Evolutionary conservation across 37 sponge, comb jelly and placozoan genomes (phyloP), one percentile per base, ranked within the genome.

Genomic region (Sycon ciliatum): DNA sequence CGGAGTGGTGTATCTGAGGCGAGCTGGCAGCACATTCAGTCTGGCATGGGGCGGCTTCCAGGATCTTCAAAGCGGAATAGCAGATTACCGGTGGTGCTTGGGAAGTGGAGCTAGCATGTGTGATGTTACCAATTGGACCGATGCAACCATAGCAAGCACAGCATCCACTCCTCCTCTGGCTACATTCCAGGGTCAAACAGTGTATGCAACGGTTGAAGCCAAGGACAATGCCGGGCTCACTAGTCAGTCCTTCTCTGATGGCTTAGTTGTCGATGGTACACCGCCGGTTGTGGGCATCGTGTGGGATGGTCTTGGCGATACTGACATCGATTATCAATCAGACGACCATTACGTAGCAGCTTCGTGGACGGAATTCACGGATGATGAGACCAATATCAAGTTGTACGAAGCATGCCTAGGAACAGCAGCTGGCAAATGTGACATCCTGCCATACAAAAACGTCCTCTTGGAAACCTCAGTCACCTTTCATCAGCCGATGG

Each of bases 31-130:
- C 38, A 29, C 34, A 0, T 60, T 89, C 35, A 85, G 90, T 79
- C 80, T 84, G 42, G 73, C 65, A 36, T 78, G 64, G 53, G 67
- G 54, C 0, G 80, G 85, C 11, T 76, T 89, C 60, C 54, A 53
- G 39, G 85, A 85, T 28, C 83, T 80, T 0, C 72, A 88, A 9
- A 68, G 84, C 0, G 84, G 84, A 26, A 77, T 88, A 30, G 26
- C 60, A n/a, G n/a, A n/a, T n/a, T n/a, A n/a, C n/a, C n/a, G n/a
- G n/a, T n/a, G n/a, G n/a, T n/a, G n/a, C n/a, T n/a, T n/a, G n/a
- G n/a, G n/a, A n/a, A 60, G 22, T 11, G 24, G 9, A 18, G 22
- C 63, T 11, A 24, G 63, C 63, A 11, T 9, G 7, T 60, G 63
- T 24, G 63, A 60, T 24, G 63, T 60, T n/a, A n/a, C n/a, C n/a